phyloP scores from a whole-genome alignment of 2,888 invertebrate species.

The Cephus nigrinus region DNA sequence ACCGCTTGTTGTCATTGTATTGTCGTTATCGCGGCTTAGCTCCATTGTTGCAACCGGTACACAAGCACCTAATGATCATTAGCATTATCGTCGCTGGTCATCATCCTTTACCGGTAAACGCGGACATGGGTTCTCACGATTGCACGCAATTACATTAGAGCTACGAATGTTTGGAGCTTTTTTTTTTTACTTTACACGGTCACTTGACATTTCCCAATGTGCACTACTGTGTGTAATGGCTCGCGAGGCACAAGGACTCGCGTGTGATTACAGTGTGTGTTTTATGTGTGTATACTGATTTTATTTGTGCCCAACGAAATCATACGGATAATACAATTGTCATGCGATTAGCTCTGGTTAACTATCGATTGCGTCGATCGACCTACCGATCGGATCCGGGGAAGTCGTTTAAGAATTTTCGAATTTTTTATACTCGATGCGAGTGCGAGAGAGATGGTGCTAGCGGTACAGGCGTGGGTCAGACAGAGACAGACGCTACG shows the following conservation, averaged over 20 bases:
- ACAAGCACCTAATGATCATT: constrained; percentile 13
- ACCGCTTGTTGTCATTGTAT: constrained; percentile 2
- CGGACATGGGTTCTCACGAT: constrained; percentile 15
- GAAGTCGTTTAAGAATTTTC: background rate
- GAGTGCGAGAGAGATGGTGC: background rate
- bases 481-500: too few species aligned
- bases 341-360: background rate
- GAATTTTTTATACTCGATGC: background rate
- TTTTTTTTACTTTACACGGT: background rate
- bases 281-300: background rate
- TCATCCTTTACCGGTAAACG: constrained; percentile 28
- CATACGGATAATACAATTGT: background rate
- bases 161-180: background rate
- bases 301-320: background rate
- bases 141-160: constrained; percentile 12
- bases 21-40: background rate
- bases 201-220: background rate
- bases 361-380: background rate
- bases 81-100: constrained; percentile 23
- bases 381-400: too few species aligned
- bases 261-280: background rate
- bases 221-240: background rate
- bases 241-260: background rate
- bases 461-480: too few species aligned
- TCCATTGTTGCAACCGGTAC: background rate